Evolutionary conservation across 1,140 invertebrate genomes (phyloP).

Genomic region (Homalodisca vitripennis): DNA sequence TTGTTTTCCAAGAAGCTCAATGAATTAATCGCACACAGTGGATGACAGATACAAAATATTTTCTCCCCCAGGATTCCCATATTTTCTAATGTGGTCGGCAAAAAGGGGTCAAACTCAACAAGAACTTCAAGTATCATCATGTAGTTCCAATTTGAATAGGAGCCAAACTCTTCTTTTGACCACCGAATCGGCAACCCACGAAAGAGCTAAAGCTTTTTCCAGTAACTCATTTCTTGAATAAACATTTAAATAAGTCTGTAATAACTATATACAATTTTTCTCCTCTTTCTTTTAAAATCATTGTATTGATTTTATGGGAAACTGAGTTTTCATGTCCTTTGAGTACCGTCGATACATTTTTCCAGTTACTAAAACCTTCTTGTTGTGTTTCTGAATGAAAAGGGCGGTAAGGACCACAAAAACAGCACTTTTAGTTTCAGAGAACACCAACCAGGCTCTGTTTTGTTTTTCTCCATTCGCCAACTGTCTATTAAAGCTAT

Average conservation of each 20-base stretch:
- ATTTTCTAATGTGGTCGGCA: slow-evolving; percentile 36
- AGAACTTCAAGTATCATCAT: slow-evolving; percentile 38
- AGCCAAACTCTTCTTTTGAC: slow-evolving; percentile 36
- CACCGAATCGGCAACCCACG: slow-evolving; percentile 40
- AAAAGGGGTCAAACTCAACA: slow-evolving; percentile 38
- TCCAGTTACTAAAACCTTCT: not conserved
- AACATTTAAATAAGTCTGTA: slow-evolving; percentile 4
- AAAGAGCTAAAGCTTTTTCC: slow-evolving; percentile 36
- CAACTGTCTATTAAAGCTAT: not conserved
- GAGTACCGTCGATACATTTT: not conserved
- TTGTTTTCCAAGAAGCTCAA: slow-evolving; percentile 37
- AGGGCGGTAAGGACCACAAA: slow-evolving; percentile 11
- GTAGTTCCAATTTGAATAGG: slow-evolving; percentile 39
- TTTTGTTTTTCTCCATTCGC: slow-evolving; percentile 21
- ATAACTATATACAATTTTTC: slow-evolving; percentile 13
- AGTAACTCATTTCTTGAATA: slow-evolving; percentile 34
- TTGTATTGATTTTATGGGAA: slow-evolving; percentile 22
- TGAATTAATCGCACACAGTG: slow-evolving; percentile 37
- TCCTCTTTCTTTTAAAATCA: slow-evolving; percentile 13
- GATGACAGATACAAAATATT: slow-evolving; percentile 26
- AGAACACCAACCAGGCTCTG: slow-evolving; percentile 5
- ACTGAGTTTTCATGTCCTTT: slow-evolving; percentile 16
- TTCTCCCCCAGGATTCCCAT: slow-evolving; percentile 35
- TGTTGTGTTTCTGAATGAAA: slow-evolving; percentile 20
- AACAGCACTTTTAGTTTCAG: slow-evolving; percentile 23